phyloP scores from a whole-genome alignment of 1,140 invertebrate species.

The Scaptodrosophila lebanonensis region DNA sequence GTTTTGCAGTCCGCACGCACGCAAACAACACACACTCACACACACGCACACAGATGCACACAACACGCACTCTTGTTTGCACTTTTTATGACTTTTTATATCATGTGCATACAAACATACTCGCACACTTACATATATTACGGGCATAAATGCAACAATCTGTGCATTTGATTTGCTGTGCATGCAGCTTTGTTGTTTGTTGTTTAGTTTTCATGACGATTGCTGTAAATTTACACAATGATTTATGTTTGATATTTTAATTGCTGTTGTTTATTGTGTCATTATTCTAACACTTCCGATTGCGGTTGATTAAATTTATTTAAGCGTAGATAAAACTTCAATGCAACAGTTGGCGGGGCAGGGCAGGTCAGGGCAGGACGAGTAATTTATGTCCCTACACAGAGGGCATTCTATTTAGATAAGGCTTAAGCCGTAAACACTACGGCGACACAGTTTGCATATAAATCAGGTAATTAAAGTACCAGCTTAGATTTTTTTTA shows the following conservation, averaged over 20 bases:
- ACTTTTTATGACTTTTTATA: conserved; percentile 62
- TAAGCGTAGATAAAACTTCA: conserved; percentile 56
- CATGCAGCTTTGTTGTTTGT: conserved; percentile 37
- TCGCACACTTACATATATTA: conserved; percentile 7
- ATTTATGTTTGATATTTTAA: conserved; percentile 75
- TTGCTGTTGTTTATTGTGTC: conserved; percentile 75
- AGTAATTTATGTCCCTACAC: conserved; percentile 57
- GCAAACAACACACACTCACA: conserved; percentile 13
- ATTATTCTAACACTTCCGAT: conserved; percentile 74
- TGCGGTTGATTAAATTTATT: conserved; percentile 74
- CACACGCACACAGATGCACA: conserved; percentile 20
- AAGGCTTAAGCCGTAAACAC: too few relatives aligned
- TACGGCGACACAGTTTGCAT: too few relatives aligned
- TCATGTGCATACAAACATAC: conserved; percentile 16
- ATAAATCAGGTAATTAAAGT: too few relatives aligned
- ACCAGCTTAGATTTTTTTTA: too few relatives aligned
- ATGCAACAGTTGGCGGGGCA: conserved; percentile 38
- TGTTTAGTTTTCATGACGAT: conserved; percentile 54
- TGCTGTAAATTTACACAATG: conserved; percentile 69
- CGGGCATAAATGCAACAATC: conserved; percentile 32
- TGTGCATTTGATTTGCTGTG: conserved; percentile 46
- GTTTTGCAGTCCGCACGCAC: conserved; percentile 37
- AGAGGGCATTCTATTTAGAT: conserved; percentile 60
- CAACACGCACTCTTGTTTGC: conserved; percentile 29
- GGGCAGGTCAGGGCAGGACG: conserved; percentile 44